A percentile compares a stretch with the other conserved stretches of the same genome.
phyloP scores from a whole-genome alignment of 2,113 vertebrate genomes.

The Edolisoma coerulescens region DNA sequence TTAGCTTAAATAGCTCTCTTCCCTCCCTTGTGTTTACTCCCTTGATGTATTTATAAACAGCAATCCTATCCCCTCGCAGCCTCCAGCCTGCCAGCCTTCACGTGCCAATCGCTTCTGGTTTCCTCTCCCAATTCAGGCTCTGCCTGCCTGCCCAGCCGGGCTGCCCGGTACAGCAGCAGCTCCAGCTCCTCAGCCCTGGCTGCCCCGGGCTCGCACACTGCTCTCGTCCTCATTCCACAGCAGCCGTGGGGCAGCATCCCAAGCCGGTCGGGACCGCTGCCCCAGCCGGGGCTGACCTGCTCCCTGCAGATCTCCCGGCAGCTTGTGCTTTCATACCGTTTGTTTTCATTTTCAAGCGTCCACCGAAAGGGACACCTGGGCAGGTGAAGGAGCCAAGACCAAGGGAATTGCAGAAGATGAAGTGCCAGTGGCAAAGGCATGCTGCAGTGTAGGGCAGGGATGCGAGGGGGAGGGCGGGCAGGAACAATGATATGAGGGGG shows the following conservation, averaged over 20 bases:
- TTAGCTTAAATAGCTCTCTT: conserved; percentile 54
- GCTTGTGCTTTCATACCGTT: not conserved
- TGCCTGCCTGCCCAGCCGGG: not conserved
- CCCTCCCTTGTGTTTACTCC: conserved; percentile 55
- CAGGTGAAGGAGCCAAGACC: not conserved
- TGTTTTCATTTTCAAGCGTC: not conserved
- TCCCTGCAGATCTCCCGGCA: not conserved
- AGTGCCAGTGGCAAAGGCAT: not conserved
- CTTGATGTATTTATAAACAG: conserved; percentile 64
- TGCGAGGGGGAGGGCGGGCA: not conserved
- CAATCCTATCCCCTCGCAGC: conserved; percentile 23
- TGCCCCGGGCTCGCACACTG: not conserved
- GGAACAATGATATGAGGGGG: not conserved
- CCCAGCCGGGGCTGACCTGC: not conserved
- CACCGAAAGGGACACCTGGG: not conserved
- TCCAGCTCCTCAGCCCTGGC: not conserved
- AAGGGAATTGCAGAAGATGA: not conserved
- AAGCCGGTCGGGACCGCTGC: accelerated
- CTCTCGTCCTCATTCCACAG: not conserved
- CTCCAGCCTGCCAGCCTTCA: conserved; percentile 33
- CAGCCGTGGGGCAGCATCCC: not conserved
- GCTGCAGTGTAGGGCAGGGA: not conserved
- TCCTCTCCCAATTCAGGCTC: not conserved
- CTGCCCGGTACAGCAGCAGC: not conserved
- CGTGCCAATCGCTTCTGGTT: conserved; percentile 6